A percentile compares a stretch with the other conserved stretches of the same genome.
phyloP scores from a whole-genome alignment of 2,113 vertebrate genomes.

The Brachyistius frenatus region DNA sequence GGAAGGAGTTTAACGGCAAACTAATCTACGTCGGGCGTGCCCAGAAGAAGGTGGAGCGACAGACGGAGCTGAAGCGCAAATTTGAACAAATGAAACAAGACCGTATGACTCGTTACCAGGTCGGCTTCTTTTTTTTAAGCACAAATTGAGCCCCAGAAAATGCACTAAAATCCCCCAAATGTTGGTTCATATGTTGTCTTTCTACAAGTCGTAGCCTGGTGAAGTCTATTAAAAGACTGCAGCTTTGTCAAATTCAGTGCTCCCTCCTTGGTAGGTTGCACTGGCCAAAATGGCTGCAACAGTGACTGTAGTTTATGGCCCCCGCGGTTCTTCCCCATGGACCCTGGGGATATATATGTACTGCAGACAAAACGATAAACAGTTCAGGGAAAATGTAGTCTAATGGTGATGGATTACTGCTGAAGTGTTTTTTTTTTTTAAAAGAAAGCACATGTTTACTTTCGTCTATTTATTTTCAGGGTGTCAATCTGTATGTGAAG shows the following conservation, averaged over 20 bases:
- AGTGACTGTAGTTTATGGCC: slow-evolving; percentile 76
- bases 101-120: slow-evolving; percentile 98
- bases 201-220: background rate
- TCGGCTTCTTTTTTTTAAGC: slow-evolving; percentile 50
- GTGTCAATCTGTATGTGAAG: slow-evolving; percentile 98
- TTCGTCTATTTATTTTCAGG: slow-evolving; percentile 79
- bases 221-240: slow-evolving; percentile 24
- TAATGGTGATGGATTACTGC: fast-evolving
- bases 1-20: slow-evolving; percentile 95
- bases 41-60: slow-evolving; percentile 97
- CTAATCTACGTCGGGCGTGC: slow-evolving; percentile 96
- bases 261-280: slow-evolving; percentile 55
- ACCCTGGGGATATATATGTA: slow-evolving; percentile 69
- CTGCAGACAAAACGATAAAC: slow-evolving; percentile 61
- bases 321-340: slow-evolving; percentile 45
- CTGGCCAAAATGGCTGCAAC: slow-evolving; percentile 81
- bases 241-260: slow-evolving; percentile 80
- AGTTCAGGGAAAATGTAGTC: background rate
- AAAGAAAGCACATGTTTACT: background rate
- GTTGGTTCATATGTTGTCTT: background rate
- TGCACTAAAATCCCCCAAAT: too few species aligned
- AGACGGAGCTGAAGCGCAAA: slow-evolving; percentile 97
- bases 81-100: slow-evolving; percentile 99
- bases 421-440: background rate
- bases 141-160: too few species aligned